phyloP scores from a whole-genome alignment of 64 coral and sea anemone genomes.

The Dendrophyllia cribrosa region DNA sequence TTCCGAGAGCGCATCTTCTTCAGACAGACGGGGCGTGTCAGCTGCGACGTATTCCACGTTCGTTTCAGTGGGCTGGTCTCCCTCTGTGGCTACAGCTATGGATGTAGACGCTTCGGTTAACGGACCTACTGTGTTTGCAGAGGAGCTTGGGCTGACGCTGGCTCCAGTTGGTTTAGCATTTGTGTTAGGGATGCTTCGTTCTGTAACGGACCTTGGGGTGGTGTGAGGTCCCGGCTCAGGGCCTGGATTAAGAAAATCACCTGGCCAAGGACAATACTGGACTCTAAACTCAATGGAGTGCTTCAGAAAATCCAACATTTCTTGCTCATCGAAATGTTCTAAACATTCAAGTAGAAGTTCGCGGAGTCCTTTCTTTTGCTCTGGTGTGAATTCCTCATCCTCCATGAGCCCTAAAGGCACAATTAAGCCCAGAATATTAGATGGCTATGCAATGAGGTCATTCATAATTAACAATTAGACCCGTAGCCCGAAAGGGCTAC shows the following conservation, averaged over 20 bases:
- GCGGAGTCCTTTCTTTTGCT: conserved; percentile 1
- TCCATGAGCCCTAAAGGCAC: neutral
- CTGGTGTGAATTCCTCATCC: neutral
- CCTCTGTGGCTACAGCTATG: neutral
- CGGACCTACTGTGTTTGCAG: neutral
- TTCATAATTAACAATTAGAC: too few relatives aligned
- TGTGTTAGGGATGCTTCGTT: neutral
- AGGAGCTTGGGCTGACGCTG: neutral
- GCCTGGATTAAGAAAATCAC: too few relatives aligned
- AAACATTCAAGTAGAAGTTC: neutral
- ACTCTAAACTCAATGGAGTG: neutral
- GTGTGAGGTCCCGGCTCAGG: neutral
- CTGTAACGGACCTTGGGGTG: neutral
- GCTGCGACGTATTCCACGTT: too few relatives aligned
- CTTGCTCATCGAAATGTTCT: neutral
- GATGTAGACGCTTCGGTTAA: neutral
- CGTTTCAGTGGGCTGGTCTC: too few relatives aligned
- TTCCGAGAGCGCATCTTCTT: neutral
- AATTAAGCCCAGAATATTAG: neutral
- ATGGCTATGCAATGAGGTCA: too few relatives aligned
- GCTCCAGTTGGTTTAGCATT: neutral
- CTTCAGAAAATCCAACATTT: neutral
- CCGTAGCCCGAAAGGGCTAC: too few relatives aligned
- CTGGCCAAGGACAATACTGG: neutral
- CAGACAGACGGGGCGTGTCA: neutral